These are phyloP conservation scores for Picathartes gymnocephalus DNA, from an alignment of 2,113 vertebrate genomes.

Conservation along the genomic window DNA sequence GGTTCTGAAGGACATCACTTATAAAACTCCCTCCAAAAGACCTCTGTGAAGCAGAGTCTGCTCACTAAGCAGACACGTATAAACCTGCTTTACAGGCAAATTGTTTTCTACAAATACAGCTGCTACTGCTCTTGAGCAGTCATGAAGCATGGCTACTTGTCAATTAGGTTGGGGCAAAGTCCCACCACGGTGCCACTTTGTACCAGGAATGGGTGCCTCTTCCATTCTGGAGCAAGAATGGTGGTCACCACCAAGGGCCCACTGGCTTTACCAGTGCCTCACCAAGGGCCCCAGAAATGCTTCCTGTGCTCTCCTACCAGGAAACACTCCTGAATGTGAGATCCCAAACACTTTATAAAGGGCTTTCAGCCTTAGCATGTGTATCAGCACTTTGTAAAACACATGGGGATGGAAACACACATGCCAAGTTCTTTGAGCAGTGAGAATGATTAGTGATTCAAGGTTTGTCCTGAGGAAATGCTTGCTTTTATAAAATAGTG, in stretches of 20 bases:
- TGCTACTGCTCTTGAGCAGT: not conserved
- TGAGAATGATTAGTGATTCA: not conserved
- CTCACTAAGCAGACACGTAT: not conserved
- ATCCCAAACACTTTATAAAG: constrained; percentile 1
- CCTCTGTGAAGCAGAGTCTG: not conserved
- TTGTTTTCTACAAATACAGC: not conserved
- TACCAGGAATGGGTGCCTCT: not conserved
- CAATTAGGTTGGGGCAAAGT: not conserved
- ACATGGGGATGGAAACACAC: not conserved
- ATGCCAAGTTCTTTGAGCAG: not conserved
- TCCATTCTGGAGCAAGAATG: fast-evolving
- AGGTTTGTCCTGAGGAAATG: not conserved
- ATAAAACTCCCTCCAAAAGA: not conserved
- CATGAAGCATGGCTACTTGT: not conserved
- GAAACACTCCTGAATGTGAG: not conserved
- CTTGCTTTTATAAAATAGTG: not conserved
- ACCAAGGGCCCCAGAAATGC: not conserved
- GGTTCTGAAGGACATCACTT: not conserved
- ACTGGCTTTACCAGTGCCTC: not conserved
- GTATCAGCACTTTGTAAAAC: constrained; percentile 24
- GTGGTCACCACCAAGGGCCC: not conserved
- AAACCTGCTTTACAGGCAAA: not conserved
- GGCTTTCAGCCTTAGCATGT: not conserved
- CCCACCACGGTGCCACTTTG: fast-evolving
- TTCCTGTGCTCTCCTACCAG: not conserved